These are phyloP conservation scores for Lasioglossum calceatum DNA, from an alignment of 2,888 invertebrate species.

Conservation along the genomic window DNA sequence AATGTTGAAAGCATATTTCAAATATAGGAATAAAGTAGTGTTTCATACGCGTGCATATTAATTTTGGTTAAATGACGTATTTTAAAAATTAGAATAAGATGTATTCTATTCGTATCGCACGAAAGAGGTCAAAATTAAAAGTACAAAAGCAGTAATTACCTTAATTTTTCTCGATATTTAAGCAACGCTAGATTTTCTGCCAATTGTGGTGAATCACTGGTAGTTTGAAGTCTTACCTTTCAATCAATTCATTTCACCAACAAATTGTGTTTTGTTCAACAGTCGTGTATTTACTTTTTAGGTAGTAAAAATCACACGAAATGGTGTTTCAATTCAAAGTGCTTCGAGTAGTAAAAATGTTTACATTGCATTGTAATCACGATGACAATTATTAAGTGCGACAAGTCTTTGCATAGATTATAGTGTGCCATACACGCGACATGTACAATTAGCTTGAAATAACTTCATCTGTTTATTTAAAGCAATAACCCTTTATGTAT, in stretches of 20 bases:
- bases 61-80: neutral
- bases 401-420: neutral
- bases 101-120: neutral
- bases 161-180: neutral
- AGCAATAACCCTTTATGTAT: neutral
- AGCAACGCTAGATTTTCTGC: too few relatives aligned
- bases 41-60: neutral
- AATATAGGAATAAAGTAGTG: neutral
- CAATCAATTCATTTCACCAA: neutral
- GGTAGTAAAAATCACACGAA: neutral
- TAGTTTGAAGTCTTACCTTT: neutral
- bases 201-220: too few relatives aligned
- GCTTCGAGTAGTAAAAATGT: neutral
- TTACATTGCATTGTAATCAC: neutral
- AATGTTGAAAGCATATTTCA: neutral
- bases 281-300: neutral
- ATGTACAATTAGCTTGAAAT: neutral
- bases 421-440: neutral
- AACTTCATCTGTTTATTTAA: constrained; percentile 10
- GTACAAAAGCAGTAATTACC: neutral
- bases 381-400: neutral
- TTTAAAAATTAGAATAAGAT: neutral
- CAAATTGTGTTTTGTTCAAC: neutral
- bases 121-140: neutral
- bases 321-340: neutral